Base-by-base conservation (phyloP, 2,888 invertebrate species). In the Carterocephalus palaemon region DNA sequence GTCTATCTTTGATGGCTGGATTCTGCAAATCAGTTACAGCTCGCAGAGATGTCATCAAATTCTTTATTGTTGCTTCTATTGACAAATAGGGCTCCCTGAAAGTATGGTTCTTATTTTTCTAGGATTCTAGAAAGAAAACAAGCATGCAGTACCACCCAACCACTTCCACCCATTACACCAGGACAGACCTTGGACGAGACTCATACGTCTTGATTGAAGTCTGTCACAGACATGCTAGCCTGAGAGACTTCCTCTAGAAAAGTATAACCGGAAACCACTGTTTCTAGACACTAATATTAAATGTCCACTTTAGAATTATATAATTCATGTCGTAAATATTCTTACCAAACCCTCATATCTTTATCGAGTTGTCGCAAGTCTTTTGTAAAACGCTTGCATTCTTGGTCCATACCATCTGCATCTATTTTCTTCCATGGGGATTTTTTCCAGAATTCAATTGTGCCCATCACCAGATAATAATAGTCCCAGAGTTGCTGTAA, bases 11-110 rank as follows among this genome's bases (percentile, higher is more conserved):
- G 56, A 98, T 97, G 0, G 97, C 94, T 0, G 97, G 96, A 80
- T 98, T 98, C 76, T 98, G 97, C 4, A 98, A 84, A 68, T 98
- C 97, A 2, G 95, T 95, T 1, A 98, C 95, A 1, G 97, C 97
- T 70, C 96, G 88, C 52, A 98, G 77, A 0, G 98, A 97, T 0
- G 97, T 96, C 88, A 98, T 90, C 88, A 98, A 92, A 75, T 98
- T 98, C 82, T 95, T 95, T 15, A 98, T 92, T 2, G 91, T 91
- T 3, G 89, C 90, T 75, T 98, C 97, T 52, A 95, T 89, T 13
- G 91, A 89, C n/a, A 88, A 64, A 70, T 93, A 98, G 2, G 95
- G 92, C 47, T 95, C 93, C 94, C 94, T 88, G 38, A 37, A 54
- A 50, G 34, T 32, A 19, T 37, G 4, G 19, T 6, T 33, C n/a